Conservation (phyloP, 2,113 vertebrate species). For the Grantiella picta region DNA sequence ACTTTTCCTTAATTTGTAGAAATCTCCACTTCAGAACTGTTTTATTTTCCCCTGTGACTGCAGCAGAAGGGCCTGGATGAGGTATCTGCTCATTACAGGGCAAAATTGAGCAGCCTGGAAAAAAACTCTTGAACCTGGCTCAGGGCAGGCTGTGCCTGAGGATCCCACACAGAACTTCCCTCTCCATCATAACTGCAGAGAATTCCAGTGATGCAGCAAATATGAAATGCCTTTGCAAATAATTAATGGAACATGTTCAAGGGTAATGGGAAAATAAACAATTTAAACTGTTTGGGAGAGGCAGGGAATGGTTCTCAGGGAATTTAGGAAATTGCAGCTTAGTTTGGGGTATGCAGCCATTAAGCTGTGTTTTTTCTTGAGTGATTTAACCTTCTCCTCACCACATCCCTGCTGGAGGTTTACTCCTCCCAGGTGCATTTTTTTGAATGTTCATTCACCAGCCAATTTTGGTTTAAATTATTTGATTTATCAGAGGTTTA, state of each 20-base stretch:
- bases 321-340: neutral
- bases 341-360: neutral
- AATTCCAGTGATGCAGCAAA: neutral
- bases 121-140: neutral
- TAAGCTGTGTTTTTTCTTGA: neutral
- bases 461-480: neutral
- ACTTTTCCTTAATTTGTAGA: conserved; percentile 8
- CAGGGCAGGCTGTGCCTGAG: neutral
- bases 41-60: neutral
- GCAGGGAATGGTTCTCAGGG: neutral
- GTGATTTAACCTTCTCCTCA: neutral
- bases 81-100: neutral
- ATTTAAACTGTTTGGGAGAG: neutral
- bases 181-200: neutral
- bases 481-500: neutral
- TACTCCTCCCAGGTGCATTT: neutral
- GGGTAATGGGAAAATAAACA: conserved; percentile 15
- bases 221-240: neutral
- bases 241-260: neutral
- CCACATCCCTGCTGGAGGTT: neutral
- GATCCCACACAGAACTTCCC: neutral
- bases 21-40: neutral
- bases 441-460: neutral
- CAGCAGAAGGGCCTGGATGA: neutral
- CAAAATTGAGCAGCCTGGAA: neutral